A percentile compares a stretch with the other conserved stretches of the same genome.
Conservation (phyloP, 2,797 vertebrate species). For the Somateria mollissima region DNA sequence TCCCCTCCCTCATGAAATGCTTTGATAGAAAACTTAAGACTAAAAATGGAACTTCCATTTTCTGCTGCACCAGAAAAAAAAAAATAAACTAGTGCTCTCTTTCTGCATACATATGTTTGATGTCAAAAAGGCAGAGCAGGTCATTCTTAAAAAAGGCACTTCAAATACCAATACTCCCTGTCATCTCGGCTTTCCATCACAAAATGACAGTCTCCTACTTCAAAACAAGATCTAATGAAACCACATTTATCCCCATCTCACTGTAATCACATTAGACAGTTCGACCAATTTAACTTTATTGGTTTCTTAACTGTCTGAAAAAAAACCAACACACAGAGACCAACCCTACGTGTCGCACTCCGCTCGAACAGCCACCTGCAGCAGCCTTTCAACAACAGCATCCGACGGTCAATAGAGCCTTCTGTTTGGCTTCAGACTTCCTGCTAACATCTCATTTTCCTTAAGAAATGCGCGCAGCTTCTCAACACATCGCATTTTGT, state of each 20-base stretch:
- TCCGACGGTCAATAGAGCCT: neutral
- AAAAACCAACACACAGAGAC: neutral
- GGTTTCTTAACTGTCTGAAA: neutral
- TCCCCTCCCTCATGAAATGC: neutral
- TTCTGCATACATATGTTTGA: slow-evolving; percentile 20
- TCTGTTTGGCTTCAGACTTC: slow-evolving; percentile 9
- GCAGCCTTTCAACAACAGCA: neutral
- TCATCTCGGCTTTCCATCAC: slow-evolving; percentile 44
- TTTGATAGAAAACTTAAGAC: neutral
- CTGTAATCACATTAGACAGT: slow-evolving; percentile 53
- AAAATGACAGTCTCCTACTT: slow-evolving; percentile 23
- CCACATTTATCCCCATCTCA: slow-evolving; percentile 45
- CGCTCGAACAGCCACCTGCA: slow-evolving; percentile 36
- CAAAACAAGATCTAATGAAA: slow-evolving; percentile 49
- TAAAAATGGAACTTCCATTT: neutral
- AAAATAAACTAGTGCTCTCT: neutral
- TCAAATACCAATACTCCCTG: slow-evolving; percentile 16
- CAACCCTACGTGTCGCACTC: neutral
- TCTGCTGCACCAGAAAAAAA: neutral
- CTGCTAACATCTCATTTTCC: slow-evolving; percentile 44
- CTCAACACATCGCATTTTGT: neutral
- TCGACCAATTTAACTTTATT: slow-evolving; percentile 50
- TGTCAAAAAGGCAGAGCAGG: slow-evolving; percentile 54
- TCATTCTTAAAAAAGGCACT: slow-evolving; percentile 33
- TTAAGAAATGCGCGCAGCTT: neutral